Base-by-base conservation (phyloP, 2,888 invertebrate species). In the Brassicogethes aeneus region DNA sequence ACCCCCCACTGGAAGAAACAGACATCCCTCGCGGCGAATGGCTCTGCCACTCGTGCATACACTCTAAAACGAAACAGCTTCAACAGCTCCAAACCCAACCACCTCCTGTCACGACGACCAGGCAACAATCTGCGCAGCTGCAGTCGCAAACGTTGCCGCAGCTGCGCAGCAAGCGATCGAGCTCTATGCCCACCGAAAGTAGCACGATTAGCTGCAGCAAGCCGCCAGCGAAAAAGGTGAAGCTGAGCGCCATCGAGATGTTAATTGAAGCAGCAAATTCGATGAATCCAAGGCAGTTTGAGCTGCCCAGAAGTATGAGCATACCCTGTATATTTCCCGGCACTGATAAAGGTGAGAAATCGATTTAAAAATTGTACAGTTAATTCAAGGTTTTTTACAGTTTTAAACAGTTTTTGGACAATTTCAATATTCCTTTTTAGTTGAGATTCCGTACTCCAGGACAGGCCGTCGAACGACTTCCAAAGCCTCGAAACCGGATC, bases 1-100 rank as follows among this genome's bases (percentile, higher is more conserved):
- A 95, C 70, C 97, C 96, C 2, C 94, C 96, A 0, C 68, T 97
- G 40, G 85, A 85, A 43, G 88, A 88, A 59, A 80, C 83, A 50
- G 90, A 93, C 60, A 86, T 94, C 51, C 95, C 95, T 0, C 75
- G 77, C 36, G 93, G 94, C 0, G 83, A 91, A 65, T 96, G 94
- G 93, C 68, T 91, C 47, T 95, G 95, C 59, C 85, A 88, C 54
- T 80, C 85, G 52, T 95, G 95, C 63, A 74, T 70, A 44, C 71
- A 75, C 53, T 53, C 69, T 53, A 65, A 62, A 38, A 57, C 62
- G 54, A 12, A 2, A 32, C 29, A 32, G 37, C 30, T 17, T 13
- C 48, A 60, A 64, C 40, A n/a, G 36, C 52, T 8, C 40, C 51
- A 10, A n/a, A n/a, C n/a, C n/a, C n/a, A n/a, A n/a, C n/a, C n/a